Conservation (phyloP, 1,140 invertebrate genomes). For the Drosophila biarmipes region DNA sequence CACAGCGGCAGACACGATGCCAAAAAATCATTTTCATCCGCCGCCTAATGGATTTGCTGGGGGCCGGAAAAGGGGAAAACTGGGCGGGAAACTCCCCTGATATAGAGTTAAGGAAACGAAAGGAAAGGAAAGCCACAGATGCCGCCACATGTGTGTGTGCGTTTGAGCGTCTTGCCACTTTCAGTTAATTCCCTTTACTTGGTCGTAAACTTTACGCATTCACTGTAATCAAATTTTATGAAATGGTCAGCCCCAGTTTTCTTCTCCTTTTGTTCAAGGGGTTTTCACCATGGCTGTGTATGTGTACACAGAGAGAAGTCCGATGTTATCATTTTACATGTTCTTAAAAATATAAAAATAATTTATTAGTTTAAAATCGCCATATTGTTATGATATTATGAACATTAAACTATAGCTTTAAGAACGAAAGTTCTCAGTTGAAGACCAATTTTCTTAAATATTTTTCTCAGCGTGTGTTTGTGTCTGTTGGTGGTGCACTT, state of each 20-base stretch:
- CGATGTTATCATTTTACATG: too few species aligned
- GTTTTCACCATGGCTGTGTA: conserved; percentile 9
- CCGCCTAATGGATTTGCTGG: conserved; percentile 53
- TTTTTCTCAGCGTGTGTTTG: too few species aligned
- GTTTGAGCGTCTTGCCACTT: conserved; percentile 43
- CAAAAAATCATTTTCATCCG: conserved; percentile 44
- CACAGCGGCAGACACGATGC: conserved; percentile 7
- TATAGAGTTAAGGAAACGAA: conserved; percentile 27
- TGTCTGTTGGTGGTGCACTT: conserved; percentile 30
- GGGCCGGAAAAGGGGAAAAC: neutral
- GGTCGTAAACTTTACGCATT: conserved; percentile 77
- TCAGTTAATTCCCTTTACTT: conserved; percentile 72
- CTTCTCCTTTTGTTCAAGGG: conserved; percentile 23
- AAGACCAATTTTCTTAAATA: too few species aligned
- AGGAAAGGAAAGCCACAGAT: conserved; percentile 34
- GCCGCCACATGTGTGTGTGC: conserved; percentile 41
- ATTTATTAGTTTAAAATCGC: too few species aligned
- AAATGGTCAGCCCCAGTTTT: conserved; percentile 52
- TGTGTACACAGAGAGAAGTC: too few species aligned
- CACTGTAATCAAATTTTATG: conserved; percentile 77
- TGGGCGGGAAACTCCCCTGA: conserved; percentile 25
- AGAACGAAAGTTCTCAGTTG: too few species aligned
- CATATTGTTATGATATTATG: too few species aligned
- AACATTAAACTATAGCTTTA: too few species aligned
- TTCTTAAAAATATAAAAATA: too few species aligned